phyloP scores from a whole-genome alignment of 2,113 vertebrate species.

The Silurus meridionalis region DNA sequence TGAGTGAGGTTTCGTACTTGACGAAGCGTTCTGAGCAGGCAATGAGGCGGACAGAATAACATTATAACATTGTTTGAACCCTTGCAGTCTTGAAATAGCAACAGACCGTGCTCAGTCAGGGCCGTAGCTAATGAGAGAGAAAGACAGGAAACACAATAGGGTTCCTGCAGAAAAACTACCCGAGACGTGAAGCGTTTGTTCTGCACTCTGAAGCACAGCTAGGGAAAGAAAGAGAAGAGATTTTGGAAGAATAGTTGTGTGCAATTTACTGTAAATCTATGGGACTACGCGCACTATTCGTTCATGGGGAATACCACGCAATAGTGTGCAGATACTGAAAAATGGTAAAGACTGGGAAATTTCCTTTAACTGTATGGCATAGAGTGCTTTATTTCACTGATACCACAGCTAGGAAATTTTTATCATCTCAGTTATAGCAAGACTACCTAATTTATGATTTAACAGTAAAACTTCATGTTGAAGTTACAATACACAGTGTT shows the following conservation, averaged over 20 bases:
- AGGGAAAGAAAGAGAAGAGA: neutral
- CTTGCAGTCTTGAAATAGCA: conserved; percentile 56
- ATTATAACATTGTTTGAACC: conserved; percentile 68
- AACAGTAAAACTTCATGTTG: neutral
- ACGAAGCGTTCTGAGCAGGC: conserved; percentile 58
- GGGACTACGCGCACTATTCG: neutral
- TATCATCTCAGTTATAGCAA: neutral
- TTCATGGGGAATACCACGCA: neutral
- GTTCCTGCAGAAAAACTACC: conserved; percentile 14
- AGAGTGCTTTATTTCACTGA: neutral
- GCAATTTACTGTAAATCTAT: neutral
- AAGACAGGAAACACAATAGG: conserved; percentile 1
- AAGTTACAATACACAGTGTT: neutral
- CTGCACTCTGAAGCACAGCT: neutral
- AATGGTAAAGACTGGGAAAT: neutral
- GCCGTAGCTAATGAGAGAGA: conserved; percentile 58
- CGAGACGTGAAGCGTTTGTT: conserved; percentile 1
- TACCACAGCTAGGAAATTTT: neutral
- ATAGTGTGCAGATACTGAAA: neutral
- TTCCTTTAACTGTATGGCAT: neutral
- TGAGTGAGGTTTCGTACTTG: conserved; percentile 61
- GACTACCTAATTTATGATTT: neutral
- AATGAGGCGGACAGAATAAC: conserved; percentile 69
- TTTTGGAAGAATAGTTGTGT: neutral
- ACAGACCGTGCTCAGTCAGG: conserved; percentile 54